Evolutionary conservation across 2,888 invertebrate species (phyloP), one percentile per base, ranked within the genome.

Genomic region (Mythimna ferrago): DNA sequence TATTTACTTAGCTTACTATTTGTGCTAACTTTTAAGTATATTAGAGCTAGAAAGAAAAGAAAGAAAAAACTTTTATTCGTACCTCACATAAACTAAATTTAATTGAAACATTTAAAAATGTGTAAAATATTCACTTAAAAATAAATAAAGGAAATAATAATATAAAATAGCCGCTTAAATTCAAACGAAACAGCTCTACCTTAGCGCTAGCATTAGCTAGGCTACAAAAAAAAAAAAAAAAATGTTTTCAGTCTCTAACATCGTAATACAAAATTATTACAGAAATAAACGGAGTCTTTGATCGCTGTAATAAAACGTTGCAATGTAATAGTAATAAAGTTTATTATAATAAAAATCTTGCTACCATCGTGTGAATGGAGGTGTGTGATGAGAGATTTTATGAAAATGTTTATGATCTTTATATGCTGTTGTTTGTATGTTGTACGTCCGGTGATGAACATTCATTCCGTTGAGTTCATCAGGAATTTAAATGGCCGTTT

Each of bases 281-380:
- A 62, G 53, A 79, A 79, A 73, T 73, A 53, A n/a, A 56, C 41
- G 7, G 1, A 35, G 16, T 60, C 81, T 75, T 78, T 78, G 76
- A 78, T 68, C 76, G 10, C 16, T 6, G 51, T 68, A 10, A 65
- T 80, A 78, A 78, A 75, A 57, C 32, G 14, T 16, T 80, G 35
- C 35, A 56, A 14, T 38, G 14, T 60, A 54, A 64, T 73, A 66
- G 9, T 60, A 48, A 64, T 74, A 74, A 70, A 48, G 7, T 64
- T 19, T 51, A 26, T 21, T 7, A 19, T 38, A 76, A 19, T 38
- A 76, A 56, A 19, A 2, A 5, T 0, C 1, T 19, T n/a, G n/a
- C 6, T 41, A 38, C 41, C n/a, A 14, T 2, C 48, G 21, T 73
- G 7, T 14, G 21, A 57, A 67, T 32, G 19, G 57, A 67, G 48